Evolutionary conservation across 2,888 invertebrate species (phyloP).

Genomic region (Chrysolina haemoptera): DNA sequence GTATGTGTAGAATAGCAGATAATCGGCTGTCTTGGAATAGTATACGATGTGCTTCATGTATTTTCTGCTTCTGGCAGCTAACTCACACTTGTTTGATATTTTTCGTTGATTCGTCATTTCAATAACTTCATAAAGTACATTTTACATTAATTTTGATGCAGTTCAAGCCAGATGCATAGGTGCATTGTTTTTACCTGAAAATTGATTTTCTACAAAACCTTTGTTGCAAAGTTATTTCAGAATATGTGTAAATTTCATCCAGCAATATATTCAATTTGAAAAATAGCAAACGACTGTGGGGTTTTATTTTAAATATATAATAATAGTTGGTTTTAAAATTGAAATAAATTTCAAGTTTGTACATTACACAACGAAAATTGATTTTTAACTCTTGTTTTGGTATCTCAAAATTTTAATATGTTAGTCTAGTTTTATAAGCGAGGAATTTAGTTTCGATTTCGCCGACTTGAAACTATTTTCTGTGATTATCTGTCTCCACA

Average conservation of each 20-base stretch:
- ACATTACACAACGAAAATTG: constrained; percentile 66
- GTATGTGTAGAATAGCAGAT: constrained; percentile 58
- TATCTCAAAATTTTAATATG: constrained; percentile 51
- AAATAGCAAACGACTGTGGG: constrained; percentile 21
- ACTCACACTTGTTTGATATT: constrained; percentile 53
- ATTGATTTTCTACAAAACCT: too few species aligned
- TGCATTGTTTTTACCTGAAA: too few species aligned
- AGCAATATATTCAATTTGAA: constrained; percentile 11
- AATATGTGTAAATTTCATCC: background rate
- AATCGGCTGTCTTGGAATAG: constrained; percentile 54
- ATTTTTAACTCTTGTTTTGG: constrained; percentile 49
- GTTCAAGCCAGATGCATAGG: too few species aligned
- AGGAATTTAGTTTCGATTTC: constrained; percentile 61
- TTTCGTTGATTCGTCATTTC: background rate
- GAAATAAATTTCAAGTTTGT: constrained; percentile 55
- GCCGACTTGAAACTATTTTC: constrained; percentile 60
- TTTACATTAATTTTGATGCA: too few species aligned
- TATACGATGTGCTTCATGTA: constrained; percentile 65
- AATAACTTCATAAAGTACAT: background rate
- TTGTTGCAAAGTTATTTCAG: too few species aligned
- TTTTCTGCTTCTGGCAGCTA: constrained; percentile 61
- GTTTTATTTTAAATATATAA: constrained; percentile 18
- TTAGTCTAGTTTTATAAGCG: constrained; percentile 50
- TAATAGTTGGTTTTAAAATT: constrained; percentile 46
- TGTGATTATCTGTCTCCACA: constrained; percentile 50